These are phyloP conservation scores for Notothenia rossii DNA, from an alignment of 2,113 vertebrate genomes.

Conservation along the genomic window DNA sequence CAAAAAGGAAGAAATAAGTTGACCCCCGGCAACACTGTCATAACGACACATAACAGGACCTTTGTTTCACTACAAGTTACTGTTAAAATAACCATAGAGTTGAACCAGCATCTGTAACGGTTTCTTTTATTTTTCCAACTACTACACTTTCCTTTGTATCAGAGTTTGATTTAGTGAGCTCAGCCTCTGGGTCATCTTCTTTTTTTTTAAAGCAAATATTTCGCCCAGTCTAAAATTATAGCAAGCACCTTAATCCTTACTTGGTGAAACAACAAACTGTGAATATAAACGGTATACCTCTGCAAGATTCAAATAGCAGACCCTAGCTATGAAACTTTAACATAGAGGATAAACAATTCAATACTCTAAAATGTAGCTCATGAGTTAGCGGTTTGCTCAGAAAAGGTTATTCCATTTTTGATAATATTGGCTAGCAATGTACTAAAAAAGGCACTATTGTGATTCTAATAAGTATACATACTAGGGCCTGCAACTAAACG, in stretches of 20 bases:
- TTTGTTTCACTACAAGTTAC: not conserved
- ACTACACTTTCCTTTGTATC: not conserved
- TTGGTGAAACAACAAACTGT: not conserved
- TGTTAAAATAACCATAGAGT: not conserved
- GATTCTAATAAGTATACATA: not conserved
- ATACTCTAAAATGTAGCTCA: not conserved
- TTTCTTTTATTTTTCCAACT: not conserved
- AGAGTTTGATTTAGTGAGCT: not conserved
- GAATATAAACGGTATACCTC: slow-evolving; percentile 30
- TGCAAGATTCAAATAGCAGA: slow-evolving; percentile 8
- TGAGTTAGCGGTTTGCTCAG: not conserved
- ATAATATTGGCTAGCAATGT: not conserved
- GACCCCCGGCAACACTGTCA: not conserved
- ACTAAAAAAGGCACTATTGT: not conserved
- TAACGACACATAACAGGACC: not conserved
- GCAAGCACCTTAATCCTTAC: not conserved
- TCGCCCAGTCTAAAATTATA: not conserved
- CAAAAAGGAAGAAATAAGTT: not conserved
- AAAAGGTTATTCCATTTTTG: not conserved
- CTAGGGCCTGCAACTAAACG: not conserved
- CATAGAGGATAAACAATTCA: not conserved
- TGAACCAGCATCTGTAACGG: not conserved
- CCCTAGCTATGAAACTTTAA: no score
- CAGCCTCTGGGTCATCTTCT: not conserved
- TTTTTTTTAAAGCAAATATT: not conserved